Evolutionary conservation across 2,888 invertebrate species (phyloP), one percentile per base, ranked within the genome.

Genomic region (Drosophila putrida): DNA sequence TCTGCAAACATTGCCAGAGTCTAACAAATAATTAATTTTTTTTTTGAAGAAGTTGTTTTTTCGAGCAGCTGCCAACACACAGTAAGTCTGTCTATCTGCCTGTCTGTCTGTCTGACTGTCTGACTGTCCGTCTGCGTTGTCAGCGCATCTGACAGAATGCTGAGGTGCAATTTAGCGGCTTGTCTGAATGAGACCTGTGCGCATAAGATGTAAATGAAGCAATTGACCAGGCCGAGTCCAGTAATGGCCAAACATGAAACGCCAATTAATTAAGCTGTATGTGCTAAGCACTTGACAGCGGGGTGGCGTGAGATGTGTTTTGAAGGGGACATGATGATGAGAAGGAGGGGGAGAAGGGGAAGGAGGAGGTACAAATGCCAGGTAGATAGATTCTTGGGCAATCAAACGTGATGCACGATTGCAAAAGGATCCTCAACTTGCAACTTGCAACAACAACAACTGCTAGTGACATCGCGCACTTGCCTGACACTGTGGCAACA

Each of bases 391-490:
- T 71, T 84, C 78, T 80, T 80, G 57, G 66, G 75, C 69, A 80
- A 80, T 63, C 84, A 55, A 58, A 63, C 67, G 60, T 50, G 59
- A 62, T 67, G 64, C 66, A 58, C 64, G 80, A 85, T 81, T 85
- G 85, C 81, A 82, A 82, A 80, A 82, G 80, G 86, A 82, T 83
- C 64, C 63, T 74, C 67, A 44, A 15, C 46, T 57, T 49, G 10
- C 15, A 31, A 8, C 67, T 39, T 15, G 25, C 25, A 43, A 43
- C 20, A n/a, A 25, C 43, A 25, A 28, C 39, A 43, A 20, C 35
- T 46, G 13, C 58, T 44, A 67, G 67, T 72, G 72, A 72, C 72
- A 72, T 71, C 65, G 54, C 53, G 50, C 61, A 51, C 38, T 58
- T n/a, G 63, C 63, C 31, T 60, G 46, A 31, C 64, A 41, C 43